A percentile compares a stretch with the other conserved stretches of the same genome.
Evolutionary conservation across 2,888 invertebrate genomes (phyloP).

Genomic region (Drosophila neutralis): DNA sequence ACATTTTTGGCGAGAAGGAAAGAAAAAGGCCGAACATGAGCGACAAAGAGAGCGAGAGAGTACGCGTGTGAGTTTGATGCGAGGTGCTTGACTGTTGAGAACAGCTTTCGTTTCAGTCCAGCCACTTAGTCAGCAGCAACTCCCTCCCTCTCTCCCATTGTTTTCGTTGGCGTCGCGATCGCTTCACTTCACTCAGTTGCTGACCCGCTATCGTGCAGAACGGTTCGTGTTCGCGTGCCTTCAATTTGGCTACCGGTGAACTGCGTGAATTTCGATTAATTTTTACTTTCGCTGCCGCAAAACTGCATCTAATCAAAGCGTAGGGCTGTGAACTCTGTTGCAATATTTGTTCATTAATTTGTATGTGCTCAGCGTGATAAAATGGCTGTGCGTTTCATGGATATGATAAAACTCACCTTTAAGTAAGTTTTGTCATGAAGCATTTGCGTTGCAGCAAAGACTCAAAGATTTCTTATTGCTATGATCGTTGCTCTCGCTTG

Average conservation of each 20-base stretch:
- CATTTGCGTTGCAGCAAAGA: constrained; percentile 39
- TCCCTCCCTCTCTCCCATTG: constrained; percentile 14
- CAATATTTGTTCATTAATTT: constrained; percentile 16
- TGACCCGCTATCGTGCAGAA: constrained; percentile 37
- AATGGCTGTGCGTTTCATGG: constrained; percentile 75
- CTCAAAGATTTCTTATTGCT: constrained; percentile 40
- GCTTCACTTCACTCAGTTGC: constrained; percentile 49
- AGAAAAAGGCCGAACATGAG: neutral
- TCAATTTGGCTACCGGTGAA: neutral
- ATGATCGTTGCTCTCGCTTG: constrained; percentile 30
- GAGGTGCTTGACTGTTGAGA: constrained; percentile 19
- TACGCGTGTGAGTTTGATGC: constrained; percentile 5
- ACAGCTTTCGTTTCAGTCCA: constrained; percentile 26
- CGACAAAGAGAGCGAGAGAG: neutral
- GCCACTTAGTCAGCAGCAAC: neutral
- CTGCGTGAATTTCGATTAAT: constrained; percentile 14
- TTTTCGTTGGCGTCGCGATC: constrained; percentile 42
- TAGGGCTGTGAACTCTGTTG: constrained; percentile 24
- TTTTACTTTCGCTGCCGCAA: constrained; percentile 40
- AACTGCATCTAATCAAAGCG: constrained; percentile 25
- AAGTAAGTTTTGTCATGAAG: constrained; percentile 71
- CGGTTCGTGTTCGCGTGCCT: constrained; percentile 20
- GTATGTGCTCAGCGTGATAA: constrained; percentile 4
- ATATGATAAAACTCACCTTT: constrained; percentile 80
- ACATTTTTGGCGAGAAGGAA: constrained; percentile 8